Conservation (phyloP, 2,888 invertebrate genomes). For the Hololepta plana region DNA sequence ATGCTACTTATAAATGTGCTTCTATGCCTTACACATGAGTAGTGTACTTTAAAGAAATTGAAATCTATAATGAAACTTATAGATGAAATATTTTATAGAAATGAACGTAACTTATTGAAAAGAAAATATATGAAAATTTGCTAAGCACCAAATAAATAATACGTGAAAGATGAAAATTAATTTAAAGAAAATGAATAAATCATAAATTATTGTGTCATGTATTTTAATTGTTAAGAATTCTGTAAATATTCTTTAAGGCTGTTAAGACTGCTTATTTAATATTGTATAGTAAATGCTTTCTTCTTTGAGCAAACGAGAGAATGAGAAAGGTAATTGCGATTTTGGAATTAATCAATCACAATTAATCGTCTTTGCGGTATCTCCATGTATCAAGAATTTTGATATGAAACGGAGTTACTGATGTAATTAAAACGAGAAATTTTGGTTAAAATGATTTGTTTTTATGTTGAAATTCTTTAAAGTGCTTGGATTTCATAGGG, state of each 20-base stretch:
- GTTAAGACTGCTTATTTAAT: constrained; percentile 17
- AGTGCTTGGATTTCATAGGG: neutral
- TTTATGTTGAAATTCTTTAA: constrained; percentile 1
- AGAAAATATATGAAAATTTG: constrained; percentile 10
- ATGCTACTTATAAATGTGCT: constrained; percentile 13
- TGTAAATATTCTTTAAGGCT: constrained; percentile 16
- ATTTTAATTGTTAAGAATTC: constrained; percentile 6
- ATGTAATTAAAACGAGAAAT: constrained; percentile 7
- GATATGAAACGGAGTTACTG: constrained; percentile 2
- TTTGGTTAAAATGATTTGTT: constrained; percentile 9
- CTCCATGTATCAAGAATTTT: neutral
- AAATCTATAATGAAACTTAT: neutral
- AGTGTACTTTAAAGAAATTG: constrained; percentile 3
- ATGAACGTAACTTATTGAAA: constrained; percentile 7
- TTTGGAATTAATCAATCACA: too few relatives aligned
- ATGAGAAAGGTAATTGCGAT: too few relatives aligned
- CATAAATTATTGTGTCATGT: constrained; percentile 9
- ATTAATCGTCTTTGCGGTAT: too few relatives aligned
- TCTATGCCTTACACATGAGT: constrained; percentile 11
- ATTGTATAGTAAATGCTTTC: constrained; percentile 14
- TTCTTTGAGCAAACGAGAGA: too few relatives aligned
- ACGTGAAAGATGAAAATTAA: constrained; percentile 4
- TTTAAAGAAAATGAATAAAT: constrained; percentile 4
- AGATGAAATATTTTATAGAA: constrained; percentile 8
- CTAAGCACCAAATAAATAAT: constrained; percentile 10